phyloP scores from a whole-genome alignment of 2,113 vertebrate genomes.

The Pelecanus crispus region DNA sequence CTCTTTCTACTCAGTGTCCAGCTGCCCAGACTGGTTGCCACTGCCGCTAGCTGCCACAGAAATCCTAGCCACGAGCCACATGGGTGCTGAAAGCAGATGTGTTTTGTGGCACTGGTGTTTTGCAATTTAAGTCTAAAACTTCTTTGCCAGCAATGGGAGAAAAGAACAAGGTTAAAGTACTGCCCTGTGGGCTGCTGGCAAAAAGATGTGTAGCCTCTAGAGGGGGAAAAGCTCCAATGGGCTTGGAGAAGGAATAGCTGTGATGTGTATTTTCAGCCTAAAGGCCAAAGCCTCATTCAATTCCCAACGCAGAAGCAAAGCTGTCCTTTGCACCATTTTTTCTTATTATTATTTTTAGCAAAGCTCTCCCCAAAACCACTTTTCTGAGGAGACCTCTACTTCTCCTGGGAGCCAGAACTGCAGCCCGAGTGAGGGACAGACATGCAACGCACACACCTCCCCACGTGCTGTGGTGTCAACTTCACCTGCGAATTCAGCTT shows the following conservation, averaged over 20 bases:
- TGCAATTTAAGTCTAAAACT: not conserved
- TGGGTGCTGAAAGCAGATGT: not conserved
- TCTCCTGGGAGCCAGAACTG: not conserved
- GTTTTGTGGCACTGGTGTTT: not conserved
- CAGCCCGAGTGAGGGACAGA: not conserved
- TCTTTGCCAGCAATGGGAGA: not conserved
- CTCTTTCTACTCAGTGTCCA: not conserved
- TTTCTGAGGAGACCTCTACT: not conserved
- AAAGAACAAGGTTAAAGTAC: not conserved
- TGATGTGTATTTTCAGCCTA: not conserved
- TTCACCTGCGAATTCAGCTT: constrained; percentile 40
- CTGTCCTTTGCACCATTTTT: not conserved
- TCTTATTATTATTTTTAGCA: not conserved
- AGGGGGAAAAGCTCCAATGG: not conserved
- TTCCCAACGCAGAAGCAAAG: not conserved
- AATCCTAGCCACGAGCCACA: not conserved
- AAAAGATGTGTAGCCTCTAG: not conserved
- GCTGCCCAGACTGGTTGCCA: not conserved
- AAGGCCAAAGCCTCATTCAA: not conserved
- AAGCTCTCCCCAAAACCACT: not conserved
- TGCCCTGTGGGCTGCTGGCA: not conserved
- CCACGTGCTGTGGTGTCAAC: not conserved
- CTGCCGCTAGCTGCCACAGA: not conserved
- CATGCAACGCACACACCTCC: not conserved
- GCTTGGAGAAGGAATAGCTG: not conserved